Evolutionary conservation across 1,140 invertebrate species (phyloP), one percentile per base, ranked within the genome.

Genomic region (Drosophila watanabei): DNA sequence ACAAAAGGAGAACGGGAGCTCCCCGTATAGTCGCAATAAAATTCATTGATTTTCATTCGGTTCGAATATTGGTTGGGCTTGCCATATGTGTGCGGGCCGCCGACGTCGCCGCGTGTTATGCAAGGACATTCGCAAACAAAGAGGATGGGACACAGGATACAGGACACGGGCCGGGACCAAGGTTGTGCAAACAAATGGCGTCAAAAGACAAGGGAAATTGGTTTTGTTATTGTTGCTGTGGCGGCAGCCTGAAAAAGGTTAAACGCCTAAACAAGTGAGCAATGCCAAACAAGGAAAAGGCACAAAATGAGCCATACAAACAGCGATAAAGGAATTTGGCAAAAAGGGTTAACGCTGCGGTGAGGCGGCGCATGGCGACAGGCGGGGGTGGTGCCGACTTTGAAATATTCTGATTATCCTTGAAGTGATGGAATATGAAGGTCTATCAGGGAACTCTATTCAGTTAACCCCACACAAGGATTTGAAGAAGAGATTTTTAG

Each of bases 141-240:
- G 32, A 30, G 39, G 41, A 30, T 28, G 24, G 79, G 43, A 28
- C 45, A 46, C 56, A n/a, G 56, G 46, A 77, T 28, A 56, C 43
- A 30, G 54, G 68, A 35, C 56, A 61, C 28, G 52, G 49, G 58
- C 28, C 28, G 41, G 57, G 59, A 79, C 84, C 69, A 83, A 80
- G 80, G 85, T 84, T 89, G 65, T 54, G 81, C 84, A 88, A 84
- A 84, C 81, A 89, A 89, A 87, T 84, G 73, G 84, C 84, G 80
- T 80, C 80, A 83, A 78, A 87, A 84, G 84, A 84, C 80, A 86
- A 87, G 83, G 83, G 72, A 80, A 73, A 83, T 77, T 70, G 71
- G 76, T 78, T 73, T 62, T 52, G 77, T 70, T 75, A 64, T 75
- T 82, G 61, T 46, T 57, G 65, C 41, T 51, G 41, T 46, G 75